Evolutionary conservation across 2,888 invertebrate species (phyloP).

Genomic region (Stenichneumon culpator): DNA sequence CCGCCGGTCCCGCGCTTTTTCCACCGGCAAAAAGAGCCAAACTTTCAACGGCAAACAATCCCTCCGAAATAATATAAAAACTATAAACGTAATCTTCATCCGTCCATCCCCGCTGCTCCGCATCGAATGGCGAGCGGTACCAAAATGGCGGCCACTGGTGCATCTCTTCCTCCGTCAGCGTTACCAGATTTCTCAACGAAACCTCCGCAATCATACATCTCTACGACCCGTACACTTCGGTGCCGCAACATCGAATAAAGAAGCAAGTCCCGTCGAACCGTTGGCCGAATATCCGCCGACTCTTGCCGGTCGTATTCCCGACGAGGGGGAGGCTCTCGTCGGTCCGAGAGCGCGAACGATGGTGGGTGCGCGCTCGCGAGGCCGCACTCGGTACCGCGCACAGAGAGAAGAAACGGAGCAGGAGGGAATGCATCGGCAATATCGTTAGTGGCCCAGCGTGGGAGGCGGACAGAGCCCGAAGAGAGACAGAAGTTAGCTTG

Average conservation of each 20-base stretch:
- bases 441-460: conserved; percentile 39
- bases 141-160: no score
- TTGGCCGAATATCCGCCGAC: neutral
- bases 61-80: neutral
- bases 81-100: neutral
- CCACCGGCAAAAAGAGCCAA: no score
- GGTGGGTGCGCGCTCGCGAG: conserved; percentile 35
- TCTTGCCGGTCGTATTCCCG: neutral
- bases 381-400: conserved; percentile 38
- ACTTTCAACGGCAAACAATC: neutral
- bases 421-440: conserved; percentile 3
- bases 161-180: neutral
- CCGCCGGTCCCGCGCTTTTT: neutral
- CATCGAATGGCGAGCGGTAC: no score
- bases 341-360: conserved; percentile 17
- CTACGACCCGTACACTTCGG: neutral
- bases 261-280: conserved; percentile 8
- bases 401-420: neutral
- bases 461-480: conserved; percentile 59
- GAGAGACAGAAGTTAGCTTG: conserved; percentile 61
- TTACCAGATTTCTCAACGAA: neutral
- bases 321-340: neutral
- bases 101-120: no score
- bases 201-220: neutral
- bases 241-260: conserved; percentile 11